These are phyloP conservation scores for Orthonychiurus folsomi DNA, from an alignment of 2,888 invertebrate species.

Conservation along the genomic window DNA sequence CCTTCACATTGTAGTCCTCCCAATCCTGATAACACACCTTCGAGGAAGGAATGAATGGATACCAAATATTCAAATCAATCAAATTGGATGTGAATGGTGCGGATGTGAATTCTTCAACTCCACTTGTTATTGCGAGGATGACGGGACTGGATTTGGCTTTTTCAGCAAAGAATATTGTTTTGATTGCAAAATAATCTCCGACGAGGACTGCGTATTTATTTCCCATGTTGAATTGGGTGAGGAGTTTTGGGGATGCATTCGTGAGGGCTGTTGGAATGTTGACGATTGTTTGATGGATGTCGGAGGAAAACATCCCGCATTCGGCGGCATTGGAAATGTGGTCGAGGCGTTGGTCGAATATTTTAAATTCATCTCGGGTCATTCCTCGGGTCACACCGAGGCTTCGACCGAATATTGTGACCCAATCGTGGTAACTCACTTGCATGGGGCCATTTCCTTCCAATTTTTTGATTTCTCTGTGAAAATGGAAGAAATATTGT, in stretches of 20 bases:
- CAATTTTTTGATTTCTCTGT: constrained; percentile 23
- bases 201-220: constrained; percentile 38
- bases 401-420: constrained; percentile 36
- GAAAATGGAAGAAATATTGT: constrained; percentile 16
- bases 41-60: constrained; percentile 25
- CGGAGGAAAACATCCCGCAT: constrained; percentile 38
- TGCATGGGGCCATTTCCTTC: constrained; percentile 10
- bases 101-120: constrained; percentile 37
- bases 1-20: constrained; percentile 28
- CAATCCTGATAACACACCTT: constrained; percentile 29
- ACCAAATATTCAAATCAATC: constrained; percentile 24
- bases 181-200: constrained; percentile 39
- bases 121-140: constrained; percentile 33
- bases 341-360: constrained; percentile 16
- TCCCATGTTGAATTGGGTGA: constrained; percentile 29
- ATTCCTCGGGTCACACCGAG: constrained; percentile 9
- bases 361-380: background rate
- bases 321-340: constrained; percentile 32
- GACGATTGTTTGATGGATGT: constrained; percentile 36
- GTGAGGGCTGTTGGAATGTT: constrained; percentile 28
- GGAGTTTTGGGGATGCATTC: constrained; percentile 9
- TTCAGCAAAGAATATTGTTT: constrained; percentile 33
- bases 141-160: constrained; percentile 32
- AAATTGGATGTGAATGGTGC: constrained; percentile 31
- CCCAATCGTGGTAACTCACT: constrained; percentile 35